Evolutionary conservation across 2,797 vertebrate genomes (phyloP).

Genomic region (Argentina silus): DNA sequence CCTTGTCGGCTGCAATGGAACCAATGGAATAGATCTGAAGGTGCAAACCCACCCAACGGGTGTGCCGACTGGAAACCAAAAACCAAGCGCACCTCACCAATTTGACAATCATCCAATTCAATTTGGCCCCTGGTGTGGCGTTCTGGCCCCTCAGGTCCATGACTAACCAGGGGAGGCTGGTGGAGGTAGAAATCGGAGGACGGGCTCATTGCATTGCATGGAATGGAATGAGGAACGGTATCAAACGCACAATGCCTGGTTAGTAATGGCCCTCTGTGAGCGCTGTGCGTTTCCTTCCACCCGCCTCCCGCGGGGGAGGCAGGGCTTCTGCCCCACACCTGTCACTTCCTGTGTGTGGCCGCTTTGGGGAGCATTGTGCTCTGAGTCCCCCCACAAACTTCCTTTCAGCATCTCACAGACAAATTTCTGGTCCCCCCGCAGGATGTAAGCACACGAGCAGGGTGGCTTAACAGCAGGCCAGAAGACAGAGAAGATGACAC

Average conservation of each 20-base stretch:
- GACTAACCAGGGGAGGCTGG: not conserved
- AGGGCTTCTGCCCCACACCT: not conserved
- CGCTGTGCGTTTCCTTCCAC: constrained; percentile 12
- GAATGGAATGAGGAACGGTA: too few relatives aligned
- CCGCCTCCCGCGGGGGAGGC: not conserved
- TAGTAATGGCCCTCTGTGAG: not conserved
- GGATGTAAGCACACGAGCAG: not conserved
- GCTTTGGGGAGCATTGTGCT: not conserved
- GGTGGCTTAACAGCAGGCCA: not conserved
- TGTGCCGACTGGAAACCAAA: too few relatives aligned
- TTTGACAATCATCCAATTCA: too few relatives aligned
- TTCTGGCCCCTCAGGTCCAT: too few relatives aligned
- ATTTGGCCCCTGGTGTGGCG: too few relatives aligned
- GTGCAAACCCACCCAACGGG: too few relatives aligned
- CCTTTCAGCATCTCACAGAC: not conserved
- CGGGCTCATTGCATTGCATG: too few relatives aligned
- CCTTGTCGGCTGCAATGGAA: too few relatives aligned
- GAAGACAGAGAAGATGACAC: not conserved
- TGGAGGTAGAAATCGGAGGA: too few relatives aligned
- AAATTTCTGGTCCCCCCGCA: not conserved
- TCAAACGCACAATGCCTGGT: not conserved
- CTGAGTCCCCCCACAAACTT: not conserved
- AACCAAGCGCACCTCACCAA: too few relatives aligned
- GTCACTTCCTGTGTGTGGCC: constrained; percentile 1
- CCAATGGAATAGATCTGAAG: too few relatives aligned